These are phyloP conservation scores for Sebastes matsubarae DNA, from an alignment of 2,797 vertebrate genomes.

Conservation along the genomic window DNA sequence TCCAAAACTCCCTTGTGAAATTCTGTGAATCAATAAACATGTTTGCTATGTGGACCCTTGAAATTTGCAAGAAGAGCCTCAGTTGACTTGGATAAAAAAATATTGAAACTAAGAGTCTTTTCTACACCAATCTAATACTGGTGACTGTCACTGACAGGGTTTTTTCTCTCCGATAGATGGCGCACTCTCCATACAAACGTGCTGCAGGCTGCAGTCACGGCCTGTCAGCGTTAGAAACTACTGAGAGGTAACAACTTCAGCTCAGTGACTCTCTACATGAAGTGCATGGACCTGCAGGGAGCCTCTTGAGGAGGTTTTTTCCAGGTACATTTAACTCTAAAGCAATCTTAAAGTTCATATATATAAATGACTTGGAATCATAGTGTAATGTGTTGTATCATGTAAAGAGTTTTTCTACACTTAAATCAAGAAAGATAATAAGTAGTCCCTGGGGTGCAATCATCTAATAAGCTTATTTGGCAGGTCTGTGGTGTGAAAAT, in stretches of 20 bases:
- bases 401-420: not conserved
- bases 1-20: conserved; percentile 30
- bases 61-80: not conserved
- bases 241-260: conserved; percentile 10
- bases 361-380: not conserved
- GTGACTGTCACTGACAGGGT: not conserved
- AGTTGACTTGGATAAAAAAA: not conserved
- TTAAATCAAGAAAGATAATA: not conserved
- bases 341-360: not conserved
- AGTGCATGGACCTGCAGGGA: not conserved
- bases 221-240: not conserved
- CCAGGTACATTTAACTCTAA: not conserved
- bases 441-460: not conserved
- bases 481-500: not conserved
- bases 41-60: conserved; percentile 14
- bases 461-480: not conserved
- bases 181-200: conserved; percentile 76
- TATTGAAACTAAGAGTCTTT: not conserved
- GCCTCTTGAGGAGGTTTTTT: not conserved
- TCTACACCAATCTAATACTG: not conserved
- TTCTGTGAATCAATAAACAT: conserved; percentile 67
- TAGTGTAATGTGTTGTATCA: not conserved
- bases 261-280: not conserved
- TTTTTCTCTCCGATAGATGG: conserved; percentile 77
- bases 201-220: not conserved